phyloP scores from a whole-genome alignment of 2,113 vertebrate species.

The Limanda limanda region DNA sequence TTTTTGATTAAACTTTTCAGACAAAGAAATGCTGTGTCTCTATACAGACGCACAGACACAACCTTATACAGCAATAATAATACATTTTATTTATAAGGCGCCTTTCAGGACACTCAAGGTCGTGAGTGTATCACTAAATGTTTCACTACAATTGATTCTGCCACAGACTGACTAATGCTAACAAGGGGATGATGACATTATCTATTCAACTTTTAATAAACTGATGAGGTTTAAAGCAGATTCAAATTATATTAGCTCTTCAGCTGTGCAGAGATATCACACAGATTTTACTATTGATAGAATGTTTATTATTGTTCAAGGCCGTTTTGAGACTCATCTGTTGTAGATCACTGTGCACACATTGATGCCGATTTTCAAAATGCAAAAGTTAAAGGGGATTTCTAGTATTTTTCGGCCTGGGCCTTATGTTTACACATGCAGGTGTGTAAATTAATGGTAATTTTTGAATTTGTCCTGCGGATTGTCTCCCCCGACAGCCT shows the following conservation, averaged over 20 bases:
- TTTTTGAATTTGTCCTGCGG: too few species aligned
- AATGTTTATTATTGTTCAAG: neutral
- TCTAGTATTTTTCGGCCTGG: too few species aligned
- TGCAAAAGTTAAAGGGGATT: too few species aligned
- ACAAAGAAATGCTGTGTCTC: conserved; percentile 36
- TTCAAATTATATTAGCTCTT: neutral
- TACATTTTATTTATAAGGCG: too few species aligned
- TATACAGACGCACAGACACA: conserved; percentile 19
- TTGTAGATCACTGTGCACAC: neutral
- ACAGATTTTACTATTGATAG: neutral
- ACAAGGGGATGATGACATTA: neutral
- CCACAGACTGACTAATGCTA: neutral
- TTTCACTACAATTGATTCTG: neutral
- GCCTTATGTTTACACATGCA: too few species aligned
- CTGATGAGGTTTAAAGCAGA: neutral
- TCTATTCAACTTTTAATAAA: neutral
- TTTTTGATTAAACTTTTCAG: conserved; percentile 22
- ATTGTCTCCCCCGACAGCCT: too few species aligned
- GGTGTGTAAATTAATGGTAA: too few species aligned
- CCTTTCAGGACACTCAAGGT: too few species aligned
- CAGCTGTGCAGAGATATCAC: neutral
- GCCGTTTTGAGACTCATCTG: neutral
- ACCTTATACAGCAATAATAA: conserved; percentile 32
- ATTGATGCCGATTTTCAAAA: too few species aligned
- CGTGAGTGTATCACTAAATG: neutral